These are phyloP conservation scores for Chionis minor DNA, from an alignment of 2,113 vertebrate genomes.

Conservation along the genomic window DNA sequence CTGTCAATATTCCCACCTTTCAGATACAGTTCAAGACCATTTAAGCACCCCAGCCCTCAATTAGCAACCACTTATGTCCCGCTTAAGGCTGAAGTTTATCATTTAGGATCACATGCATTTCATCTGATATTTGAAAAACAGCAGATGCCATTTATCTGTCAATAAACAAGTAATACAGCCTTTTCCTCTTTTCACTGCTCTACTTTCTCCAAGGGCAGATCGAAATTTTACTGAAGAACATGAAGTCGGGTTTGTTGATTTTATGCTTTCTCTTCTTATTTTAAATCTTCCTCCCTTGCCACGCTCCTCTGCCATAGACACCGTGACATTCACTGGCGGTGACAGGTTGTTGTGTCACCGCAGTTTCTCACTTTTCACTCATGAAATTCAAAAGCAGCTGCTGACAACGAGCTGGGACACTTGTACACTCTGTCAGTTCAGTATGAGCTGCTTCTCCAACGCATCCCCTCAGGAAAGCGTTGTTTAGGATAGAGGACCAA, in stretches of 20 bases:
- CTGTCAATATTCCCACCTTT: not conserved
- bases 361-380: not conserved
- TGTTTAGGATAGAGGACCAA: not conserved
- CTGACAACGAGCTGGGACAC: not conserved
- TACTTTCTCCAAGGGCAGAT: not conserved
- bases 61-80: not conserved
- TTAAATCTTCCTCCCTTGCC: not conserved
- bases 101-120: not conserved
- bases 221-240: not conserved
- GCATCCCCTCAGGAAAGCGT: not conserved
- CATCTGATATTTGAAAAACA: not conserved
- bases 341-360: not conserved
- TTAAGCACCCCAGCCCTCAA: not conserved
- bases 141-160: not conserved
- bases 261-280: not conserved
- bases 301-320: accelerated
- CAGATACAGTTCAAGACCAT: not conserved
- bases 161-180: not conserved
- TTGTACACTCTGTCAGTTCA: not conserved
- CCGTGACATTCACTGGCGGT: accelerated
- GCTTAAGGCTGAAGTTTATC: not conserved
- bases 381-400: not conserved
- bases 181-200: not conserved
- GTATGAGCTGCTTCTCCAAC: not conserved
- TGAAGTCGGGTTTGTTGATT: not conserved